Conservation (phyloP, 2,888 invertebrate species). For the Bembecia ichneumoniformis region DNA sequence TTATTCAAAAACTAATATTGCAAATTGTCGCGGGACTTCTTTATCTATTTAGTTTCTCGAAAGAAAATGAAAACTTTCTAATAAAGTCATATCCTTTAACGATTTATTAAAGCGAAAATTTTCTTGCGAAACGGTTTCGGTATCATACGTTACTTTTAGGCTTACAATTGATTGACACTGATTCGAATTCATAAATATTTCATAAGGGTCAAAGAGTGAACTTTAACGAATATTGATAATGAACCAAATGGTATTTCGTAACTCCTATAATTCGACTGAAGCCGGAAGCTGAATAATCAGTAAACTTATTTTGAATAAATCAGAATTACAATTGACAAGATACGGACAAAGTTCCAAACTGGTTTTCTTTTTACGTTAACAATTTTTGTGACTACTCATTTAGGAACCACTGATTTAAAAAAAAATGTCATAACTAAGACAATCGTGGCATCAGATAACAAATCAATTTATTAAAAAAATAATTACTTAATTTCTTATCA, state of each 20-base stretch:
- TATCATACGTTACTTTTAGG: background rate
- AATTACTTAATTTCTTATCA: too few relatives aligned
- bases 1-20: too few relatives aligned
- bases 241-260: background rate
- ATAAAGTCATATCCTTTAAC: background rate
- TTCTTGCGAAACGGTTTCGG: background rate
- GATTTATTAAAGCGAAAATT: background rate
- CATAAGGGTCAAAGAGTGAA: background rate
- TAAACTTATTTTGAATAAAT: background rate
- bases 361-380: too few relatives aligned
- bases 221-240: conserved; percentile 1
- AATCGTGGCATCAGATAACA: too few relatives aligned
- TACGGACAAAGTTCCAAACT: too few relatives aligned
- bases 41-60: too few relatives aligned
- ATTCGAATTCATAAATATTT: background rate
- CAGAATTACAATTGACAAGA: background rate
- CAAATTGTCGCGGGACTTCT: too few relatives aligned
- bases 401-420: too few relatives aligned
- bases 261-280: background rate
- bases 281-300: background rate
- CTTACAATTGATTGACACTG: background rate
- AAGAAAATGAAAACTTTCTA: background rate
- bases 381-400: too few relatives aligned
- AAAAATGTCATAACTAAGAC: too few relatives aligned
- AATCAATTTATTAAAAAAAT: too few relatives aligned